Percentiles rank a stretch among this genome's conserved stretches.
phyloP scores from a whole-genome alignment of 2,113 vertebrate species.

The Lampris incognitus region DNA sequence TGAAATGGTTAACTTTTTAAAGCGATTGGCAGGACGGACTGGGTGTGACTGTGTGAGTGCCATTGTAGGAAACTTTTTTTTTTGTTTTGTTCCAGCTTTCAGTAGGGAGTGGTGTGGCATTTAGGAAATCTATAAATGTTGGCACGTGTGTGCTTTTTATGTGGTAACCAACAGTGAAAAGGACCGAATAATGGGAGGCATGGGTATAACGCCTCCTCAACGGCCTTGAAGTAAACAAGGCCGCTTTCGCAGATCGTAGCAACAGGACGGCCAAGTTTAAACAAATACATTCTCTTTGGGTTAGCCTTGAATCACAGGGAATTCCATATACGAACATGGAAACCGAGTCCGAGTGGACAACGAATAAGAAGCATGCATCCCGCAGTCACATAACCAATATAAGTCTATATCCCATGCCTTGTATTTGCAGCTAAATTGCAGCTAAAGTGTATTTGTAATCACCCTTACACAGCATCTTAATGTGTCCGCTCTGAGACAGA shows the following conservation, averaged over 20 bases:
- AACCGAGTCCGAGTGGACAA: not conserved
- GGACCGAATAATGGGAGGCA: not conserved
- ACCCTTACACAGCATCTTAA: slow-evolving; percentile 8
- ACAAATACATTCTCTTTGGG: not conserved
- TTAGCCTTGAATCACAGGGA: not conserved
- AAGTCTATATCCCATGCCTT: not conserved
- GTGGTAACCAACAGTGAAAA: not conserved
- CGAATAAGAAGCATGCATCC: not conserved
- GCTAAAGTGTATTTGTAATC: too few species aligned
- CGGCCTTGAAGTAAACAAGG: not conserved
- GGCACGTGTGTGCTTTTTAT: not conserved
- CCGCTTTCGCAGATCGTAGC: not conserved
- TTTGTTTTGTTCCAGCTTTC: slow-evolving; percentile 11
- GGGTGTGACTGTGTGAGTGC: not conserved
- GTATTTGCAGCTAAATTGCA: too few species aligned
- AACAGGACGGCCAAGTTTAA: too few species aligned
- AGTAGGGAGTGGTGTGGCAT: not conserved
- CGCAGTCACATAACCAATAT: not conserved
- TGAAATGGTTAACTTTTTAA: slow-evolving; percentile 20
- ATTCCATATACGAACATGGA: not conserved
- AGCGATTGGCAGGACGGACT: not conserved
- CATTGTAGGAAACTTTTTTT: slow-evolving; percentile 5
- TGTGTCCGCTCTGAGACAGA: slow-evolving; percentile 45
- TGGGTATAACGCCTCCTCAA: not conserved
- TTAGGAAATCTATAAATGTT: not conserved